Evolutionary conservation across 2,888 invertebrate genomes (phyloP).

Genomic region (Zaprionus obscuricornis): DNA sequence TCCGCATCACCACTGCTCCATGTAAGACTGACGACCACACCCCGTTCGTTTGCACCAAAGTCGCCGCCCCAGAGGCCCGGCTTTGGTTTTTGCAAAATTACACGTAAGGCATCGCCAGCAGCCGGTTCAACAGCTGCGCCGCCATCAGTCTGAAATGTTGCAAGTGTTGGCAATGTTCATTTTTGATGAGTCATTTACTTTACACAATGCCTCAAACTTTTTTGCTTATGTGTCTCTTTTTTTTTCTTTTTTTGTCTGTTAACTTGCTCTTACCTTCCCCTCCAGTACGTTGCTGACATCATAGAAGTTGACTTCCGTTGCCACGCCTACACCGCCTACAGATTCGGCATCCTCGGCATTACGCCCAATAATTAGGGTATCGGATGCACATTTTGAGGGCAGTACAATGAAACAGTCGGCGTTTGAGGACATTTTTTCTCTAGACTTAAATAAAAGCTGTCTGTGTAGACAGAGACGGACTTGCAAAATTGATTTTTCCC

Average conservation of each 20-base stretch:
- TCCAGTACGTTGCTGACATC: constrained; percentile 84
- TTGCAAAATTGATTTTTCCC: constrained; percentile 70
- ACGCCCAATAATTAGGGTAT: constrained; percentile 90
- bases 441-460: constrained; percentile 21
- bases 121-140: constrained; percentile 81
- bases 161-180: too few relatives aligned
- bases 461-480: constrained; percentile 40
- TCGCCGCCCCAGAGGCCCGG: constrained; percentile 94
- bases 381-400: constrained; percentile 87
- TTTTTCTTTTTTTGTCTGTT: too few relatives aligned
- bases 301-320: constrained; percentile 89
- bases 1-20: constrained; percentile 83
- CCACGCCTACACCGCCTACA: constrained; percentile 84
- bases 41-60: constrained; percentile 93
- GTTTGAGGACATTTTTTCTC: constrained; percentile 67
- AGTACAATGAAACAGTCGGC: constrained; percentile 91
- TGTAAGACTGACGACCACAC: constrained; percentile 88
- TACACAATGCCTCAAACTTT: constrained; percentile 10
- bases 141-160: constrained; percentile 64
- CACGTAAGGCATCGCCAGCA: constrained; percentile 86
- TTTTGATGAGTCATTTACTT: constrained; percentile 42
- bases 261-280: constrained; percentile 68
- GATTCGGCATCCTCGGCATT: constrained; percentile 85
- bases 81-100: constrained; percentile 90
- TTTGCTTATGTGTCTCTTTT: too few relatives aligned